A percentile compares a stretch with the other conserved stretches of the same genome.
phyloP scores from a whole-genome alignment of 2,113 vertebrate genomes.

The Myxocyprinus asiaticus region DNA sequence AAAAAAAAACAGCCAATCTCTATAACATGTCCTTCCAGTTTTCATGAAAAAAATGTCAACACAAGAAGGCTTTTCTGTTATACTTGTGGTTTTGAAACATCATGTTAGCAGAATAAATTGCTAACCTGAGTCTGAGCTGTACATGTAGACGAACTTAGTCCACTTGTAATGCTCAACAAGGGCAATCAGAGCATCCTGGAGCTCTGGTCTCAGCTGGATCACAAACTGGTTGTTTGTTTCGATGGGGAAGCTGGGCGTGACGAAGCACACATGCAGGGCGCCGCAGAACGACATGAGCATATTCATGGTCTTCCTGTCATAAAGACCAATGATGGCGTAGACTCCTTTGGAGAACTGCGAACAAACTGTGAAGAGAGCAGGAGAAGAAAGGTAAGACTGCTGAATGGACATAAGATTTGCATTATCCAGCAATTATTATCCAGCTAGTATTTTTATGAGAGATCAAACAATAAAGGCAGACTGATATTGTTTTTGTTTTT shows the following conservation, averaged over 20 bases:
- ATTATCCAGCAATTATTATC: too few species aligned
- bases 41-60: too few species aligned
- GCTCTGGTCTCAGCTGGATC: constrained; percentile 92
- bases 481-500: too few species aligned
- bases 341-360: constrained; percentile 98
- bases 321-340: constrained; percentile 96
- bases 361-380: constrained; percentile 79
- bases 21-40: too few species aligned
- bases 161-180: constrained; percentile 92
- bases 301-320: constrained; percentile 93
- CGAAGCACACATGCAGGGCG: constrained; percentile 95
- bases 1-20: too few species aligned
- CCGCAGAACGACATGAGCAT: constrained; percentile 98
- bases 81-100: not conserved
- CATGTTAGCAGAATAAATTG: not conserved
- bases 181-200: constrained; percentile 91
- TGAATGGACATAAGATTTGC: not conserved
- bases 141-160: constrained; percentile 96
- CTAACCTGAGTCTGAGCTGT: constrained; percentile 91
- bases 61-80: not conserved
- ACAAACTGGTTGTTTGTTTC: constrained; percentile 96
- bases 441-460: too few species aligned
- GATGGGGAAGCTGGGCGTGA: constrained; percentile 91
- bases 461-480: too few species aligned
- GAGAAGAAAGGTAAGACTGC: not conserved